Evolutionary conservation across 2,797 vertebrate species (phyloP).

Genomic region (Mus spretus): DNA sequence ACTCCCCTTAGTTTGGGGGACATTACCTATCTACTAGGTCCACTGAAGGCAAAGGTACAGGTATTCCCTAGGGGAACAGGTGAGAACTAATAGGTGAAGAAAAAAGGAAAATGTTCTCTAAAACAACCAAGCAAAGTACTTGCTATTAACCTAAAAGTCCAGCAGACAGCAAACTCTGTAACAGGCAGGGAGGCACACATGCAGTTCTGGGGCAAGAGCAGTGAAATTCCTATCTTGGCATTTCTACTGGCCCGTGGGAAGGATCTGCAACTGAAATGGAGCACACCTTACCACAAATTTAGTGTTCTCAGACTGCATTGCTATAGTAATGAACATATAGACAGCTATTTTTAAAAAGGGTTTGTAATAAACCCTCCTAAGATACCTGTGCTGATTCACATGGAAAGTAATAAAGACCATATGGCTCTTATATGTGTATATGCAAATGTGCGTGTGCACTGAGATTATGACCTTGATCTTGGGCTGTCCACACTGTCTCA

Average conservation of each 20-base stretch:
- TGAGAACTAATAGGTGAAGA: neutral
- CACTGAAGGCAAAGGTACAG: neutral
- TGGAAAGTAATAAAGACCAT: conserved; percentile 29
- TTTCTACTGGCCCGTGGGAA: neutral
- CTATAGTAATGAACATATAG: conserved; percentile 9
- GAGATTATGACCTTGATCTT: conserved; percentile 65
- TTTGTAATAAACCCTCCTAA: conserved; percentile 56
- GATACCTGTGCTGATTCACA: neutral
- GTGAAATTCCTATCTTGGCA: neutral
- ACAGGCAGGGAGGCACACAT: neutral
- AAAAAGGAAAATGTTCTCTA: neutral
- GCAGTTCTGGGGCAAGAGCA: neutral
- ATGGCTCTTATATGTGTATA: neutral
- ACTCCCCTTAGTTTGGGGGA: neutral
- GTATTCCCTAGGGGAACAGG: neutral
- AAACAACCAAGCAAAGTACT: conserved; percentile 4
- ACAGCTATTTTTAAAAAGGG: neutral
- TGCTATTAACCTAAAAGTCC: neutral
- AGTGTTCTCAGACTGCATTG: conserved; percentile 15
- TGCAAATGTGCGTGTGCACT: neutral
- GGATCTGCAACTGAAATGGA: conserved; percentile 4
- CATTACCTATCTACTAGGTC: neutral
- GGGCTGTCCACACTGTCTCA: neutral
- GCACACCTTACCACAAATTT: neutral
- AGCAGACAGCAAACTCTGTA: neutral